Evolutionary conservation across 2,888 invertebrate species (phyloP).

Genomic region (Polietes domitor): DNA sequence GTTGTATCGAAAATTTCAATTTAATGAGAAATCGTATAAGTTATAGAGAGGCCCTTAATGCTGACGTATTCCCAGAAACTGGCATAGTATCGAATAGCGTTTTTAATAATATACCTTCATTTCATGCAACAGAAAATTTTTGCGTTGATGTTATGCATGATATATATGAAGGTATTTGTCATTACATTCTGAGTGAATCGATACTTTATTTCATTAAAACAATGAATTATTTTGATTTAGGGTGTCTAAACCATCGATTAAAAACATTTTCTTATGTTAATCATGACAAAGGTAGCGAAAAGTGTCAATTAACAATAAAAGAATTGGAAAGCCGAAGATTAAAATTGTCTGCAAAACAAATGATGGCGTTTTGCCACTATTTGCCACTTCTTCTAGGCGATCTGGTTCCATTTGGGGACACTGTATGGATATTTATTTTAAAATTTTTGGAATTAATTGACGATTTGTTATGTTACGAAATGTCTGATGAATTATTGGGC

Average conservation of each 20-base stretch:
- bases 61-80: background rate
- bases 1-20: background rate
- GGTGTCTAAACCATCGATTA: background rate
- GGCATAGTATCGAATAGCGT: background rate
- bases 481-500: no score
- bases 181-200: background rate
- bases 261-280: background rate
- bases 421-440: background rate
- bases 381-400: background rate
- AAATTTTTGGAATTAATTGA: background rate
- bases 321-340: no score
- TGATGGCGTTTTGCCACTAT: background rate
- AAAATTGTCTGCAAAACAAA: background rate
- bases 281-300: background rate
- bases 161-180: background rate
- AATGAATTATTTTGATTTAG: background rate
- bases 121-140: background rate
- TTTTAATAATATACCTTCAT: no score
- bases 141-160: background rate
- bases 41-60: background rate
- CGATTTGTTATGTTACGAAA: background rate
- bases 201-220: background rate
- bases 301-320: background rate
- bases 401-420: background rate
- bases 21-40: background rate